phyloP scores from a whole-genome alignment of 1,140 invertebrate genomes.

The Drosophila orena region DNA sequence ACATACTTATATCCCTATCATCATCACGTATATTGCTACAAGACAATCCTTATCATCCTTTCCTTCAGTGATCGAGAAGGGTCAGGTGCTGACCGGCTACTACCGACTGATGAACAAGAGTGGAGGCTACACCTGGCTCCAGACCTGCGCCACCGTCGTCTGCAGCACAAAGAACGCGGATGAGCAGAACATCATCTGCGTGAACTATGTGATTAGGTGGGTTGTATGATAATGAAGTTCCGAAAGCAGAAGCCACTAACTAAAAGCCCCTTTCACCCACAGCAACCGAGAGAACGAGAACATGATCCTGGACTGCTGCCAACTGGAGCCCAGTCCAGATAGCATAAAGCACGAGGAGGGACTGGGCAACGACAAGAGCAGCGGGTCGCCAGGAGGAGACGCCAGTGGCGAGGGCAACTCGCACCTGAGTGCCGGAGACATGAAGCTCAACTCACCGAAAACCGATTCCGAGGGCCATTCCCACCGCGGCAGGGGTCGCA shows the following conservation, averaged over 20 bases:
- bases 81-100: conserved; percentile 98
- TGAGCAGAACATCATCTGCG: conserved; percentile 97
- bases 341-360: conserved; percentile 92
- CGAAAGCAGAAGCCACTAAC: neutral
- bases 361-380: conserved; percentile 91
- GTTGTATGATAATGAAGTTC: neutral
- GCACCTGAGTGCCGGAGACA: conserved; percentile 53
- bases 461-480: conserved; percentile 70
- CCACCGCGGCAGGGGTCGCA: conserved; percentile 64
- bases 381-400: conserved; percentile 94
- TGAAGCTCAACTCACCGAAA: conserved; percentile 71
- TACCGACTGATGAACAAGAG: conserved; percentile 98
- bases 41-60: conserved; percentile 2
- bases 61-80: conserved; percentile 95
- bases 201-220: conserved; percentile 92
- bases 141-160: conserved; percentile 98
- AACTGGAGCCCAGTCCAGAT: conserved; percentile 92
- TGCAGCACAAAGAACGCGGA: conserved; percentile 97
- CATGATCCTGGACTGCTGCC: conserved; percentile 96
- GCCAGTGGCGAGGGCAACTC: conserved; percentile 85
- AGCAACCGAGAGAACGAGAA: conserved; percentile 96
- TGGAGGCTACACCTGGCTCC: conserved; percentile 97
- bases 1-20: too few species aligned
- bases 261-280: neutral
- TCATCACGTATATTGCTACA: neutral